Percentiles rank a stretch among this genome's conserved stretches.
These are phyloP conservation scores for Clusia tigrina DNA, from an alignment of 2,888 invertebrate genomes.

Conservation along the genomic window DNA sequence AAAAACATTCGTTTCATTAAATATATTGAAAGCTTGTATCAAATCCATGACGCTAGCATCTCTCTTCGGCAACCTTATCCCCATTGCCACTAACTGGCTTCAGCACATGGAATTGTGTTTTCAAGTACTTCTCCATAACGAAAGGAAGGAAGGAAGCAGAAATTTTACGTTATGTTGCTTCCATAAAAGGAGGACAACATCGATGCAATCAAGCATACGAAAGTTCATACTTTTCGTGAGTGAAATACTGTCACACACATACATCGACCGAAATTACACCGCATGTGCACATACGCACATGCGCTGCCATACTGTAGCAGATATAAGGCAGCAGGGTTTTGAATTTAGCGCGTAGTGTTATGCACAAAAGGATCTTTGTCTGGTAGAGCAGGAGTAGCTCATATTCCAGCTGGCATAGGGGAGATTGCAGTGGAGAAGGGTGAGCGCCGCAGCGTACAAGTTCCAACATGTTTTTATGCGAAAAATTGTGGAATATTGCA, in stretches of 20 bases:
- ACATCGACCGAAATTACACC: neutral
- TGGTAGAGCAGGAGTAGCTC: too few relatives aligned
- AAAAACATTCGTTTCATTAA: conserved; percentile 9
- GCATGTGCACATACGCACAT: neutral
- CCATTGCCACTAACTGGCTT: neutral
- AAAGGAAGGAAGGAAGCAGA: neutral
- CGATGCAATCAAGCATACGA: conserved; percentile 13
- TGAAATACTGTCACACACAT: neutral
- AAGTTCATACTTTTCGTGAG: conserved; percentile 8
- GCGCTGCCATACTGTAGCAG: neutral
- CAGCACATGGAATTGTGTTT: neutral
- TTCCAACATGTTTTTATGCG: neutral
- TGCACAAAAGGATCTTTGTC: neutral
- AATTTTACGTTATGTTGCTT: conserved; percentile 18
- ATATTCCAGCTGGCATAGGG: neutral
- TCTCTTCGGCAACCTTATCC: neutral
- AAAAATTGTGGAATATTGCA: neutral
- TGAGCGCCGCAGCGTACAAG: too few relatives aligned
- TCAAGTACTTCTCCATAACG: neutral
- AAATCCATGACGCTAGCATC: conserved; percentile 18
- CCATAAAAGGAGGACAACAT: conserved; percentile 16
- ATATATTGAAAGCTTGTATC: conserved; percentile 16
- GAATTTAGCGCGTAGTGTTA: neutral
- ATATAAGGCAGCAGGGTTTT: neutral
- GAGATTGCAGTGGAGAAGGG: neutral